phyloP scores from a whole-genome alignment of 2,888 invertebrate species.

The Digitonthophagus gazella region DNA sequence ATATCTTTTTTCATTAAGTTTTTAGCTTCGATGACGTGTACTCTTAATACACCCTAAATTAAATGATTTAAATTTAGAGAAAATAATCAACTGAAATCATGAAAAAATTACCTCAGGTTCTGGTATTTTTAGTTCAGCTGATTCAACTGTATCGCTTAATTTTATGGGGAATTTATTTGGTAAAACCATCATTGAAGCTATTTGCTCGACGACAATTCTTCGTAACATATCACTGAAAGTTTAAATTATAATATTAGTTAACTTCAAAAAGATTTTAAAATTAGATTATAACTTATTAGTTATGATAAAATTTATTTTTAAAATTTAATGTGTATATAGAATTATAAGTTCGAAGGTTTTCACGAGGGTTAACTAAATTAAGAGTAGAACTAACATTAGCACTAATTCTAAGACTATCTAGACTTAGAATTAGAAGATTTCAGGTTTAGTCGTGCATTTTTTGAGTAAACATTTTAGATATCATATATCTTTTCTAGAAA shows the following conservation, averaged over 20 bases:
- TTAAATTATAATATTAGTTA: no score
- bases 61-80: background rate
- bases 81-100: conserved; percentile 1
- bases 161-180: conserved; percentile 94
- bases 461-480: background rate
- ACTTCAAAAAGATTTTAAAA: conserved; percentile 3
- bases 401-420: no score
- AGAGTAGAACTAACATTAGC: no score
- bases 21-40: conserved; percentile 92
- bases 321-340: background rate
- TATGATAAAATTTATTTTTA: background rate
- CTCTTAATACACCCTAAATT: conserved; percentile 83
- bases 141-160: conserved; percentile 80
- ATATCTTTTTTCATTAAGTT: conserved; percentile 97
- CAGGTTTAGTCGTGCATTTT: no score
- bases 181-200: conserved; percentile 89
- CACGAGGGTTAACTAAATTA: no score
- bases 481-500: no score
- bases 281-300: background rate
- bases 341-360: background rate
- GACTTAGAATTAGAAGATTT: no score
- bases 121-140: conserved; percentile 79
- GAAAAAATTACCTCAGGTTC: conserved; percentile 76
- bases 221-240: conserved; percentile 82
- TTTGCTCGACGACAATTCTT: conserved; percentile 85